A percentile compares a stretch with the other conserved stretches of the same genome.
phyloP scores from a whole-genome alignment of 2,113 vertebrate species.

The Sula dactylatra region DNA sequence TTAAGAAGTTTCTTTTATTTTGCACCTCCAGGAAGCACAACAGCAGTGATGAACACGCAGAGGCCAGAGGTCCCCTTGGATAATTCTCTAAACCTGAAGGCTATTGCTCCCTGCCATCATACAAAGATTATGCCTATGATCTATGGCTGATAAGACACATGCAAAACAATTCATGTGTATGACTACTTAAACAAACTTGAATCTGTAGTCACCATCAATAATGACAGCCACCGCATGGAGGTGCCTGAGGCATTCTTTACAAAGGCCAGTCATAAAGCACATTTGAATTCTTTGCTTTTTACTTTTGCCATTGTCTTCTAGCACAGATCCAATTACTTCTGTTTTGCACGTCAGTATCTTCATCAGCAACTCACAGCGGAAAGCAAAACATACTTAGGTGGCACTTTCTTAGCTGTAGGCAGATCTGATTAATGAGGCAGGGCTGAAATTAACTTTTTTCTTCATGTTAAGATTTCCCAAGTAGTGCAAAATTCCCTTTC shows the following conservation, averaged over 20 bases:
- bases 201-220: background rate
- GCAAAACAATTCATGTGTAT: background rate
- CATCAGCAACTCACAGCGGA: conserved; percentile 41
- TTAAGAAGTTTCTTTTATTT: background rate
- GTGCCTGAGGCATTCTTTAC: conserved; percentile 25
- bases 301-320: background rate
- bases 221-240: conserved; percentile 45
- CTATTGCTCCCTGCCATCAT: background rate
- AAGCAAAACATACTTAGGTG: conserved; percentile 62
- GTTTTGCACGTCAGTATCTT: conserved; percentile 63
- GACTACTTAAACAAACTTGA: background rate
- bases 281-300: conserved; percentile 10
- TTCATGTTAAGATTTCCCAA: conserved; percentile 42
- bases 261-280: conserved; percentile 63
- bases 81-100: background rate
- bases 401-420: conserved; percentile 62
- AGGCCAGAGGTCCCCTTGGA: background rate
- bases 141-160: background rate
- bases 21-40: background rate
- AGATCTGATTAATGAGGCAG: conserved; percentile 76
- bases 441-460: conserved; percentile 69
- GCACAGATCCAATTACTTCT: conserved; percentile 60
- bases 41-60: background rate
- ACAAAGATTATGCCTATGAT: background rate
- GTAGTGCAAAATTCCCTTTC: conserved; percentile 32